Percentiles rank a stretch among this genome's conserved stretches.
Evolutionary conservation across 2,888 invertebrate species (phyloP).

Genomic region (Meandrusa payeni): DNA sequence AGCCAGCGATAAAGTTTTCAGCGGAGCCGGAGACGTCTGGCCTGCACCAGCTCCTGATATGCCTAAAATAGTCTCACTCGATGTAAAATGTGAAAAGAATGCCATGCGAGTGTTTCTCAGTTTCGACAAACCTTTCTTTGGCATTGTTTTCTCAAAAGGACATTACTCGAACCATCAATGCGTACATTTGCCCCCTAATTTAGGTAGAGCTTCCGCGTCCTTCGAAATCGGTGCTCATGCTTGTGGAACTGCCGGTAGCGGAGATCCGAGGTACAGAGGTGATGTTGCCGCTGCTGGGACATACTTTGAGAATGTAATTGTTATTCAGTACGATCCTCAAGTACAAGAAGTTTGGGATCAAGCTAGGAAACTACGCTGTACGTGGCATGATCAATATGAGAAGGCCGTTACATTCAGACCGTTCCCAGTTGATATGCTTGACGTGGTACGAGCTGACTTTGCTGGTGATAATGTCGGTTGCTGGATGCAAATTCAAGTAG

Average conservation of each 20-base stretch:
- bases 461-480: conserved; percentile 97
- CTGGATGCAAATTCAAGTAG: conserved; percentile 98
- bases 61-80: conserved; percentile 95
- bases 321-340: conserved; percentile 95
- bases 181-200: conserved; percentile 93
- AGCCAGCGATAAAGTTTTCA: conserved; percentile 82
- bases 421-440: conserved; percentile 97
- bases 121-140: conserved; percentile 96
- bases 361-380: conserved; percentile 93
- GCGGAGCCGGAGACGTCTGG: conserved; percentile 89
- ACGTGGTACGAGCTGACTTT: conserved; percentile 96
- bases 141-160: conserved; percentile 97
- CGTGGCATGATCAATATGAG: conserved; percentile 97
- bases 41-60: conserved; percentile 92
- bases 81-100: conserved; percentile 96
- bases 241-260: conserved; percentile 95
- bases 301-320: conserved; percentile 96
- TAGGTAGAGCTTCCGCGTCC: conserved; percentile 92
- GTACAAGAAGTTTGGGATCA: conserved; percentile 98
- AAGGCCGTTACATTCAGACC: conserved; percentile 97
- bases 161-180: conserved; percentile 96
- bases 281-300: conserved; percentile 94
- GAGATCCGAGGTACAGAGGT: conserved; percentile 95
- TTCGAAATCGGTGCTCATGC: conserved; percentile 95
- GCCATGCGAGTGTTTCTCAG: conserved; percentile 96